These are phyloP conservation scores for Ryuthela nishihirai DNA, from an alignment of 2,888 invertebrate species.

Conservation along the genomic window DNA sequence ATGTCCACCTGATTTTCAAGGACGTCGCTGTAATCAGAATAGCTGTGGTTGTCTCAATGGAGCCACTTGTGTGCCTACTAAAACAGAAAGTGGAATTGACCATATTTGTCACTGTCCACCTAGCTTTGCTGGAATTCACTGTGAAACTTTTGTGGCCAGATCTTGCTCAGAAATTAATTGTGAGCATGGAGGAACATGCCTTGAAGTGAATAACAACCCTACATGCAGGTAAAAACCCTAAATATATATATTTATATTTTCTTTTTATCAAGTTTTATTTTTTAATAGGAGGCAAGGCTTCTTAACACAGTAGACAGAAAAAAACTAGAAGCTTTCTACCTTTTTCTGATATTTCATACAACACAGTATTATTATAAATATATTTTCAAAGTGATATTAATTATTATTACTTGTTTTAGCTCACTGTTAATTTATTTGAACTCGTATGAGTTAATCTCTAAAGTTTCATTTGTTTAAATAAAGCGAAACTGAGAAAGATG, in stretches of 20 bases:
- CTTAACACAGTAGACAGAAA: no score
- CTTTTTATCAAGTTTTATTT: not conserved
- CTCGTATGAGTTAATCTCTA: no score
- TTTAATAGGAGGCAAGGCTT: no score
- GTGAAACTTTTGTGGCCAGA: constrained; percentile 37
- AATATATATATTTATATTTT: constrained; percentile 8
- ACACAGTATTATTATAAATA: no score
- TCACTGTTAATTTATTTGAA: no score
- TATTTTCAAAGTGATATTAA: no score
- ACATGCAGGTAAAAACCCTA: constrained; percentile 51
- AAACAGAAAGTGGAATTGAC: constrained; percentile 43
- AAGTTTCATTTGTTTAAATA: no score
- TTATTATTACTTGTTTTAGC: no score
- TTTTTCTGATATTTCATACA: no score
- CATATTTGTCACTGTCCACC: constrained; percentile 50
- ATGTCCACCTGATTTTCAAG: constrained; percentile 54
- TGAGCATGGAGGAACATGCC: constrained; percentile 59
- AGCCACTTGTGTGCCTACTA: constrained; percentile 53
- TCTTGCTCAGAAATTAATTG: constrained; percentile 45
- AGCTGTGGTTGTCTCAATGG: constrained; percentile 52
- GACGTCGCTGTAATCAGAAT: constrained; percentile 57
- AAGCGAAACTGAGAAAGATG: no score
- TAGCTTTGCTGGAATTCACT: constrained; percentile 47
- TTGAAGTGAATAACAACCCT: constrained; percentile 52
- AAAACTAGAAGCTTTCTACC: no score